Evolutionary conservation across 2,888 invertebrate genomes (phyloP).

Genomic region (Xylota segnis): DNA sequence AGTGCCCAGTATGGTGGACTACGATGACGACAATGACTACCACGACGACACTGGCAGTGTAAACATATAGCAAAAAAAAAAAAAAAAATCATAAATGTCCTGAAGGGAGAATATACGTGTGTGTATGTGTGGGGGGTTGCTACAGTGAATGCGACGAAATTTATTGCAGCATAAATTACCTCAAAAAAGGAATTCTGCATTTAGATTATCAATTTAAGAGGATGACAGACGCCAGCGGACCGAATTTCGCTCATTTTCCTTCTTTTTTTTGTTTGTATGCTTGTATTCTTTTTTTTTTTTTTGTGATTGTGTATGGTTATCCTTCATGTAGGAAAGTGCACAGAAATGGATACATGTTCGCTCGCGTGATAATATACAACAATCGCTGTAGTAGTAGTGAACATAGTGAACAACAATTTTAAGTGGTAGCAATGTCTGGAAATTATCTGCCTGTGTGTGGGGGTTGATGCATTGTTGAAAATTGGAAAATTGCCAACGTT

Average conservation of each 20-base stretch:
- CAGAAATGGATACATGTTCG: conserved; percentile 12
- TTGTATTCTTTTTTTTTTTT: not conserved
- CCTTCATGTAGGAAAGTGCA: conserved; percentile 47
- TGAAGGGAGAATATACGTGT: not conserved
- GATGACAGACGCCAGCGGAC: conserved; percentile 53
- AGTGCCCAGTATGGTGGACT: conserved; percentile 40
- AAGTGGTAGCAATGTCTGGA: conserved; percentile 63
- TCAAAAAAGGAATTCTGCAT: conserved; percentile 56
- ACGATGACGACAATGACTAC: not conserved
- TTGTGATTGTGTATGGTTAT: not conserved
- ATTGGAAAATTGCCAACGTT: conserved; percentile 75
- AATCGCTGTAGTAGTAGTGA: conserved; percentile 16
- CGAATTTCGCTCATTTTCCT: conserved; percentile 38
- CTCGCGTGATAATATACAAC: not conserved
- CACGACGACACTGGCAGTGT: not conserved
- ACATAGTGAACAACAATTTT: conserved; percentile 64
- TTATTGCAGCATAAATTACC: conserved; percentile 73
- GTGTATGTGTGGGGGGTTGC: not conserved
- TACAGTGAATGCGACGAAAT: conserved; percentile 58
- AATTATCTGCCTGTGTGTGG: conserved; percentile 39
- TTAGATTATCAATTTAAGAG: conserved; percentile 71
- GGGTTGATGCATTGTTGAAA: conserved; percentile 60
- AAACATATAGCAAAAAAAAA: not conserved
- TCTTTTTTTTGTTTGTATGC: conserved; percentile 11
- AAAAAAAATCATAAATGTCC: conserved; percentile 49